phyloP scores from a whole-genome alignment of 2,113 vertebrate genomes.

The Aramus guarauna region DNA sequence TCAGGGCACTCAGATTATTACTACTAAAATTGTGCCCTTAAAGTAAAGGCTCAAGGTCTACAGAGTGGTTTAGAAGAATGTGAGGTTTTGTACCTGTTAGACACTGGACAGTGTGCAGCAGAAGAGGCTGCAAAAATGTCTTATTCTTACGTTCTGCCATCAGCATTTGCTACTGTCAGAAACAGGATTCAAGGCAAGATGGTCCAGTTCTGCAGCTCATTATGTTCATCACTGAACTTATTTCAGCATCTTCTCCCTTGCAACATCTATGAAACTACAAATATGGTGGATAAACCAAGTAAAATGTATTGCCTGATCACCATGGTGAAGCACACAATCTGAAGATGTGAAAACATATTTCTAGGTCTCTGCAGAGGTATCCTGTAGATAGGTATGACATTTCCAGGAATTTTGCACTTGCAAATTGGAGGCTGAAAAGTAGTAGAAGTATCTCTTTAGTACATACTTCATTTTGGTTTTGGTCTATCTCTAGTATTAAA shows the following conservation, averaged over 20 bases:
- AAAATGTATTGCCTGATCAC: neutral
- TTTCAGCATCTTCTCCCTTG: neutral
- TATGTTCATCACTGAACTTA: neutral
- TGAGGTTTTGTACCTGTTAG: neutral
- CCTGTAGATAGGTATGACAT: neutral
- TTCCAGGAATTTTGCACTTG: neutral
- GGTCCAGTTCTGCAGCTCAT: constrained; percentile 1
- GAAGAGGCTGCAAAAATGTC: neutral
- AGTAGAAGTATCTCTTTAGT: too few relatives aligned
- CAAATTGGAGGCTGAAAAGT: neutral
- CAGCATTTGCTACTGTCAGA: neutral
- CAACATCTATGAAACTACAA: neutral
- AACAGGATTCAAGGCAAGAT: constrained; percentile 20
- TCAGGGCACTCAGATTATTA: neutral
- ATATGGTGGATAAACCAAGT: neutral
- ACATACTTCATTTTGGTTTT: neutral
- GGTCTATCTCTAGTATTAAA: neutral
- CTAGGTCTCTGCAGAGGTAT: neutral
- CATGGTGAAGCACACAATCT: neutral
- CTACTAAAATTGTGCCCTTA: neutral
- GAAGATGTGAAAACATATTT: neutral
- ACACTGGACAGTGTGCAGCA: neutral
- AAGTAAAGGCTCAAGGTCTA: neutral
- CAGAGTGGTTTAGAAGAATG: neutral
- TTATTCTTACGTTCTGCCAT: neutral